Evolutionary conservation across 2,888 invertebrate species (phyloP).

Genomic region (Lasioglossum morio): DNA sequence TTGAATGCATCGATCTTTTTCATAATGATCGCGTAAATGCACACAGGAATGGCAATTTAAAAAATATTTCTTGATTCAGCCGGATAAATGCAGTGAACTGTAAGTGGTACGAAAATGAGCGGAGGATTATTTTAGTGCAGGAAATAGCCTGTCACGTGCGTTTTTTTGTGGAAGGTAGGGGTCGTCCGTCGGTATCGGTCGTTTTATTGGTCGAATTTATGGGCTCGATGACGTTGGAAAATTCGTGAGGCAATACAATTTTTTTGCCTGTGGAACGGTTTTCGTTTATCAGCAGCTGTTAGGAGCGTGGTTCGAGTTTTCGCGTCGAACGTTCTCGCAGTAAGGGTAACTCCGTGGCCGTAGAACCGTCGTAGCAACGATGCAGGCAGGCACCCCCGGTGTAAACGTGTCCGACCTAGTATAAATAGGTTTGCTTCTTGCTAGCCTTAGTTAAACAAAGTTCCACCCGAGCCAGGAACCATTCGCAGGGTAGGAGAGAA

Average conservation of each 20-base stretch:
- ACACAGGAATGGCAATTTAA: too few species aligned
- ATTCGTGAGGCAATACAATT: conserved; percentile 35
- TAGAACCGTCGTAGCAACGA: background rate
- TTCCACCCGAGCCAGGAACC: conserved; percentile 71
- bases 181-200: conserved; percentile 9
- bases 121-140: background rate
- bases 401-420: conserved; percentile 76
- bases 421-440: conserved; percentile 84
- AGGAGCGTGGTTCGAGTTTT: background rate
- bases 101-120: background rate
- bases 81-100: background rate
- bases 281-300: conserved; percentile 47
- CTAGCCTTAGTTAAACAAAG: conserved; percentile 84
- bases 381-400: conserved; percentile 22
- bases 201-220: conserved; percentile 33
- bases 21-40: too few species aligned
- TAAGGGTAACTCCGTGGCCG: background rate
- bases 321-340: background rate
- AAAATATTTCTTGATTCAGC: background rate
- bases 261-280: conserved; percentile 53
- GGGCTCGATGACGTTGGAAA: conserved; percentile 45
- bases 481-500: background rate
- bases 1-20: too few species aligned
- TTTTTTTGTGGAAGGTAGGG: background rate
- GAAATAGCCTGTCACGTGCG: background rate